Evolutionary conservation across 2,888 invertebrate species (phyloP).

Genomic region (Ophion slaviceki): DNA sequence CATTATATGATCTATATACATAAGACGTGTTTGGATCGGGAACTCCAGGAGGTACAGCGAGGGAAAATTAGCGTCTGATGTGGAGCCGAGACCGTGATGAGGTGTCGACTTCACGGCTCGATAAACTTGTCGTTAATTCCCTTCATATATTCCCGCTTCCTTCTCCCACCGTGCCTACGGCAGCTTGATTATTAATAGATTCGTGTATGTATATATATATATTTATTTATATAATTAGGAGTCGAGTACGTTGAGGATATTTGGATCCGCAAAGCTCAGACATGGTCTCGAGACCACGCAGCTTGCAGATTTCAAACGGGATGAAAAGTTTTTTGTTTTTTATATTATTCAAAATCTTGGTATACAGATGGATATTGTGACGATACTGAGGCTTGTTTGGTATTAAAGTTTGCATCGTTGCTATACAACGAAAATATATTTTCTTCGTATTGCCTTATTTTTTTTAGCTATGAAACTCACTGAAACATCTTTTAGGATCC

Average conservation of each 20-base stretch:
- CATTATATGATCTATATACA: too few species aligned
- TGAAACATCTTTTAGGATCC: too few species aligned
- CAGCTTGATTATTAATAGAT: neutral
- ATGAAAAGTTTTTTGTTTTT: too few species aligned
- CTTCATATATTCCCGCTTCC: conserved; percentile 2
- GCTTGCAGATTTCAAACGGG: too few species aligned
- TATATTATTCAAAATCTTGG: too few species aligned
- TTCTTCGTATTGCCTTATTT: too few species aligned
- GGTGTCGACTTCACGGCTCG: conserved; percentile 29
- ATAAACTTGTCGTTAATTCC: conserved; percentile 46
- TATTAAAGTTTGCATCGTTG: too few species aligned
- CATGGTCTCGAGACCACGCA: neutral
- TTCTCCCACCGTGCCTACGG: neutral
- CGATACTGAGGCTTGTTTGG: too few species aligned
- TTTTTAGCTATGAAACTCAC: too few species aligned
- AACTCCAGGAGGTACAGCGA: neutral
- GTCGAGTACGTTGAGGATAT: neutral
- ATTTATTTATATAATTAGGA: neutral
- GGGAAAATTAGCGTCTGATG: conserved; percentile 25
- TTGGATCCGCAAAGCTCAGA: neutral
- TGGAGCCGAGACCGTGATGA: conserved; percentile 28
- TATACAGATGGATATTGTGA: too few species aligned
- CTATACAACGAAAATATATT: too few species aligned
- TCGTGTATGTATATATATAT: conserved; percentile 9
- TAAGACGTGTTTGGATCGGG: conserved; percentile 21